Percentiles rank a stretch among this genome's conserved stretches.
Evolutionary conservation across 2,113 vertebrate species (phyloP).

Genomic region (Scytalopus superciliaris): DNA sequence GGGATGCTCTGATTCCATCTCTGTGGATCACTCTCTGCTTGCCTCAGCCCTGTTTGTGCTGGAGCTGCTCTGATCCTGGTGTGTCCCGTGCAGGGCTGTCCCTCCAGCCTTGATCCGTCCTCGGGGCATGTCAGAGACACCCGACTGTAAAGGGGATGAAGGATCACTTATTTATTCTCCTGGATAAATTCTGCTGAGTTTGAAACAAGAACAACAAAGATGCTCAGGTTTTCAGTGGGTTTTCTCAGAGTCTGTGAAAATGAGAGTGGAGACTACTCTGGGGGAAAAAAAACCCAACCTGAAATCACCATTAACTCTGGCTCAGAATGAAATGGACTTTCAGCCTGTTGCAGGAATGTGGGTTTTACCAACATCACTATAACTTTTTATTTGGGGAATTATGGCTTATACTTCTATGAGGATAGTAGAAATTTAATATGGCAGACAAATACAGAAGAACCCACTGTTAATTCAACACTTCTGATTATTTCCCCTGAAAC

Average conservation of each 20-base stretch:
- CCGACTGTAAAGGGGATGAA: neutral
- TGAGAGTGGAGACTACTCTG: accelerated
- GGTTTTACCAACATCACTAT: neutral
- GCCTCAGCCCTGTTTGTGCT: neutral
- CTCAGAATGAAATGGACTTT: neutral
- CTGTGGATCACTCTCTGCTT: neutral
- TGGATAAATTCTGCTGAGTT: neutral
- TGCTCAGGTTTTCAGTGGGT: neutral
- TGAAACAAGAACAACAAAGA: neutral
- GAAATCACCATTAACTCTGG: neutral
- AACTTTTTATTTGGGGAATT: neutral
- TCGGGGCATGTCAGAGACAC: accelerated
- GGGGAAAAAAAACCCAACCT: neutral
- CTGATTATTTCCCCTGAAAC: neutral
- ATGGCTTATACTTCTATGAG: neutral
- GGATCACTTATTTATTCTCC: neutral
- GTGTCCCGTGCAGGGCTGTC: accelerated
- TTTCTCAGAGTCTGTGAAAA: neutral
- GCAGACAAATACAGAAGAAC: neutral
- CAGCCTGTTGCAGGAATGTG: neutral
- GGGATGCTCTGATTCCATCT: neutral
- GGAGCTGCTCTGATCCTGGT: neutral
- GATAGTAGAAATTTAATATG: neutral
- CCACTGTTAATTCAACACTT: neutral
- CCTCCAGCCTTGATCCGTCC: accelerated